Evolutionary conservation across 1,140 invertebrate genomes (phyloP).

Genomic region (Thalassaphorura encarpata): DNA sequence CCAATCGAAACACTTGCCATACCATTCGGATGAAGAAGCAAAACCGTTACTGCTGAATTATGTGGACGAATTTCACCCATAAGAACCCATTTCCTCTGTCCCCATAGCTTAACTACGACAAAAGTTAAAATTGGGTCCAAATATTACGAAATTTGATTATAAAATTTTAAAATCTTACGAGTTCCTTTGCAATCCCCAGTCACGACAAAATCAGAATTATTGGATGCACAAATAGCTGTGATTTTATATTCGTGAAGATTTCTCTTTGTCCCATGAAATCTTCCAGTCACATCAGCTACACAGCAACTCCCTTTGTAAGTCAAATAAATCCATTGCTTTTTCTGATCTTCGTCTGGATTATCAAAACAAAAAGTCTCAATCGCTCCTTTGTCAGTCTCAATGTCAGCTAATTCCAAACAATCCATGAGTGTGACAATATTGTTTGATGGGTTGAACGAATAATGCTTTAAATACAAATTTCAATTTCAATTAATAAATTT

Average conservation of each 20-base stretch:
- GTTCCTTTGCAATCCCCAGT: slow-evolving; percentile 27
- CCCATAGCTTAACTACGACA: slow-evolving; percentile 27
- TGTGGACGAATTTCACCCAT: slow-evolving; percentile 19
- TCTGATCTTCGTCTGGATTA: slow-evolving; percentile 18
- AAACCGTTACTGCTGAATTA: slow-evolving; percentile 4
- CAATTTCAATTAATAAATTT: background rate
- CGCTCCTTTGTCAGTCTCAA: slow-evolving; percentile 16
- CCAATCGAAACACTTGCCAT: slow-evolving; percentile 20
- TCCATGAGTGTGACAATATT: slow-evolving; percentile 25
- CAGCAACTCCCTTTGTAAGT: slow-evolving; percentile 23
- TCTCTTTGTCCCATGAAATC: slow-evolving; percentile 27
- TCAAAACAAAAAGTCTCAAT: slow-evolving; percentile 27
- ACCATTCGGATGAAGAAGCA: slow-evolving; percentile 28
- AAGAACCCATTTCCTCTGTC: slow-evolving; percentile 14
- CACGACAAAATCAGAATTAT: slow-evolving; percentile 24
- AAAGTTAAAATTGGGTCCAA: background rate
- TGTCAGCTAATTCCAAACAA: slow-evolving; percentile 24
- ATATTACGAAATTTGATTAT: background rate
- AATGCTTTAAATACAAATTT: slow-evolving; percentile 18
- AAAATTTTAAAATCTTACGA: slow-evolving; percentile 9
- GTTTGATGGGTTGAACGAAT: slow-evolving; percentile 17
- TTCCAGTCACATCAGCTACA: slow-evolving; percentile 23
- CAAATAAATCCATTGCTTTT: slow-evolving; percentile 31
- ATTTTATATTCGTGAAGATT: slow-evolving; percentile 21
- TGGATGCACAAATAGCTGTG: slow-evolving; percentile 20